These are phyloP conservation scores for Chondrilla cf. caribensis DNA, from an alignment of 37 sponge, comb jelly and placozoan species.

Conservation along the genomic window DNA sequence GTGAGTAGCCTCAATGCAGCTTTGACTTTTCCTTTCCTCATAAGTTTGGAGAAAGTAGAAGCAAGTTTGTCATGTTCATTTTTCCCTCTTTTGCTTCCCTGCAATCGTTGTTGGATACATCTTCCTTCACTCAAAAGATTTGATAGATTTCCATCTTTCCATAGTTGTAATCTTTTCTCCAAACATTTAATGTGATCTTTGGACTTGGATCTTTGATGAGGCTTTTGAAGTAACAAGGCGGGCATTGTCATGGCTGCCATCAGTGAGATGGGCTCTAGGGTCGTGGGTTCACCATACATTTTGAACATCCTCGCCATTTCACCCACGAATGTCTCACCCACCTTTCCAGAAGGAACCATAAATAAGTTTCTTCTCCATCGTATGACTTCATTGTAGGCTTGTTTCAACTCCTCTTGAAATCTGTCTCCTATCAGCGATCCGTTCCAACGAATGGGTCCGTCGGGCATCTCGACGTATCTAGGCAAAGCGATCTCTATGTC, in stretches of 20 bases:
- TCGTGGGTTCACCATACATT: not conserved
- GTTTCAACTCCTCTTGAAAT: not conserved
- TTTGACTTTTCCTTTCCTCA: not conserved
- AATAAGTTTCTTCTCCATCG: not conserved
- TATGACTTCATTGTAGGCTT: not conserved
- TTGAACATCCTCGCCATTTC: not conserved
- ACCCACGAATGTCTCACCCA: not conserved
- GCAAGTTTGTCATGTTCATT: not conserved
- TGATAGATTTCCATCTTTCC: not conserved
- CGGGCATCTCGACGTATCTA: not conserved
- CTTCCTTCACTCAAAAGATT: not conserved
- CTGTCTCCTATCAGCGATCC: not conserved
- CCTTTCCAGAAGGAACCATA: conserved; percentile 6
- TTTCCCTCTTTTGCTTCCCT: not conserved
- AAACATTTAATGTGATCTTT: not conserved
- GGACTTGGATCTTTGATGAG: not conserved
- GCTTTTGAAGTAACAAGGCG: not conserved
- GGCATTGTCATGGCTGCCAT: not conserved
- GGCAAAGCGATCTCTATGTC: no score
- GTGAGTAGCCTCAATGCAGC: not conserved
- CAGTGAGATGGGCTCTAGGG: not conserved
- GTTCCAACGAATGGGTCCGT: not conserved
- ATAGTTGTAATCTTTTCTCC: not conserved
- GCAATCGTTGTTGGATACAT: not conserved
- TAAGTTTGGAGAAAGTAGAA: not conserved